Base-by-base conservation (phyloP, 2,113 vertebrate genomes). In the Odontophorus gujanensis region DNA sequence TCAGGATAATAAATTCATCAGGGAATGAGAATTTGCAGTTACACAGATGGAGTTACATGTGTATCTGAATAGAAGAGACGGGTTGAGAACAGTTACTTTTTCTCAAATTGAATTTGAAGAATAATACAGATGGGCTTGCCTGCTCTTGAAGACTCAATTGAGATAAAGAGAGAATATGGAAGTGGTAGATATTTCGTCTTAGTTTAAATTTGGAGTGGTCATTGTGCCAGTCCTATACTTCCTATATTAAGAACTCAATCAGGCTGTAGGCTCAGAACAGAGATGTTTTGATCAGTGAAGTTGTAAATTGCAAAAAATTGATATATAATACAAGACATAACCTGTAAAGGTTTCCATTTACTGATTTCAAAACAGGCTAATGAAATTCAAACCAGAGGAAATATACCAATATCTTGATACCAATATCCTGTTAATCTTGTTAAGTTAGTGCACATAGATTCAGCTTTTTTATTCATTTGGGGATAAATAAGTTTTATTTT, bases 1-100 rank as follows among this genome's bases (percentile, higher is more conserved):
- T 83, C 25, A 85, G 90, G 65, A 73, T 92, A 90, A 96, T 34
- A 47, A 90, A 93, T 87, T 91, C 55, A n/a, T 67, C 65, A 68
- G 32, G 42, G 57, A 90, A 91, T 57, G 34, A 88, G 55, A 74
- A 86, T 65, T 47, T 88, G 76, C 87, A 67, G 25, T 36, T 68
- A 85, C 63, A 90, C 1, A 3, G 75, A 69, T 42, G 24, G 90
- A 77, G 25, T 72, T 88, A 86, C 43, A 80, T 22, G 30, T 77
- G 9, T 38, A 77, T 65, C 42, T 53, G 55, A 85, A 53, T 5
- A 81, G 36, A 89, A 77, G 8, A 22, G 11, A 22, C 66, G 73
- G 34, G 28, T 3, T 55, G 45, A 85, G 26, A 76, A 69, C 0
- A 61, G 6, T 61, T 75, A 45, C 10, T 78, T 84, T 74, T 84